phyloP scores from a whole-genome alignment of 2,888 invertebrate genomes.

The Seladonia tumulorum region DNA sequence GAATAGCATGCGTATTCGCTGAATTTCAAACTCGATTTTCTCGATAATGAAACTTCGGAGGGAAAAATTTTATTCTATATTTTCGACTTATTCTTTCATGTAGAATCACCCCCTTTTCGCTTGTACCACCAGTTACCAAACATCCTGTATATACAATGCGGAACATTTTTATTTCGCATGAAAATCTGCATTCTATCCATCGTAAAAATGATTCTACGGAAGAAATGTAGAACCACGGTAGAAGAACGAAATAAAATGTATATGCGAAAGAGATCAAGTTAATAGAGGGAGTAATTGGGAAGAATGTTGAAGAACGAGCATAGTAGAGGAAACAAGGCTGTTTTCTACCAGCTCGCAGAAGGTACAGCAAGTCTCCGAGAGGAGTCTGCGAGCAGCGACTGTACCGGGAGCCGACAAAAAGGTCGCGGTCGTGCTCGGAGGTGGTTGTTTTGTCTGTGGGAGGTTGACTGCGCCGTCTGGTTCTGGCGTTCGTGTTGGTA shows the following conservation, averaged over 20 bases:
- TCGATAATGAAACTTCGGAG: too few relatives aligned
- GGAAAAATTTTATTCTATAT: too few relatives aligned
- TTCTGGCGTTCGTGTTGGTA: constrained; percentile 56
- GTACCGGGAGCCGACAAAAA: constrained; percentile 69
- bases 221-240: neutral
- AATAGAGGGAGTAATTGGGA: neutral
- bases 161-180: too few relatives aligned
- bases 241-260: neutral
- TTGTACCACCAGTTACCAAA: too few relatives aligned
- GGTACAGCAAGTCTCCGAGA: neutral
- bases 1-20: too few relatives aligned
- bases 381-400: constrained; percentile 50
- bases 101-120: too few relatives aligned
- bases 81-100: too few relatives aligned
- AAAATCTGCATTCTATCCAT: too few relatives aligned
- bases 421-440: constrained; percentile 64
- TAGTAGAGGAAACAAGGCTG: neutral
- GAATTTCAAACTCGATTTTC: too few relatives aligned
- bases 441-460: constrained; percentile 72
- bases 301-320: neutral
- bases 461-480: constrained; percentile 71
- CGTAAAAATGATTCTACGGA: too few relatives aligned
- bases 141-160: too few relatives aligned
- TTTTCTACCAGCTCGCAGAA: neutral
- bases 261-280: neutral